A percentile compares a stretch with the other conserved stretches of the same genome.
Evolutionary conservation across 1,140 invertebrate genomes (phyloP).

Genomic region (Cardiocondyla obscurior): DNA sequence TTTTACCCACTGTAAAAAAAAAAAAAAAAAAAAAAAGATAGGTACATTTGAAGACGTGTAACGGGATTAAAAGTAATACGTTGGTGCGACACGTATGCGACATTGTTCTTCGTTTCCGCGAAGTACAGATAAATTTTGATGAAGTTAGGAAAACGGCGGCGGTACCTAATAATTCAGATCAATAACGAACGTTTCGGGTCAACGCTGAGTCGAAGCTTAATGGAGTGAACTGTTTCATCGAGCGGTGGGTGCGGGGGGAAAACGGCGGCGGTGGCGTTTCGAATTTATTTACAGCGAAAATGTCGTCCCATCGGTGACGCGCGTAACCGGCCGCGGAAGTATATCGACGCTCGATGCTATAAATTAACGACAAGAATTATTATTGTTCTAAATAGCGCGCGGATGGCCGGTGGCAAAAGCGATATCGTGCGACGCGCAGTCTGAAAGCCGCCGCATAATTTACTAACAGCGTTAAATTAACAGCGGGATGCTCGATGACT

Average conservation of each 20-base stretch:
- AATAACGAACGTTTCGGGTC: neutral
- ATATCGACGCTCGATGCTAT: conserved; percentile 51
- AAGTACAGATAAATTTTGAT: conserved; percentile 39
- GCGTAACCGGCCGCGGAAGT: conserved; percentile 42
- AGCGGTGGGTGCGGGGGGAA: no score
- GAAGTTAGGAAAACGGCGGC: neutral
- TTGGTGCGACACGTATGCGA: neutral
- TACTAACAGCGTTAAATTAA: conserved; percentile 68
- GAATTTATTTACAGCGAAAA: conserved; percentile 43
- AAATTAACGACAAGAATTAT: conserved; percentile 70
- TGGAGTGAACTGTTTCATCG: conserved; percentile 34
- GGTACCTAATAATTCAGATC: conserved; percentile 26
- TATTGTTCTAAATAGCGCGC: conserved; percentile 57
- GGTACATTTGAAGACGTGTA: conserved; percentile 5
- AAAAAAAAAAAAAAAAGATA: conserved; percentile 13
- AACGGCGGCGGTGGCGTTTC: neutral
- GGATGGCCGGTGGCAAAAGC: conserved; percentile 25
- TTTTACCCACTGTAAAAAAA: neutral
- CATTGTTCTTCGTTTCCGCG: conserved; percentile 8
- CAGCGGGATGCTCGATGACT: conserved; percentile 60
- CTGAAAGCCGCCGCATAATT: conserved; percentile 66
- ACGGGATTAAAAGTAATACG: neutral
- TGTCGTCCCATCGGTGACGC: conserved; percentile 35
- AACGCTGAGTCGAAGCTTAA: conserved; percentile 1
- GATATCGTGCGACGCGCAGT: conserved; percentile 56